phyloP scores from a whole-genome alignment of 2,888 invertebrate species.

The Trachelus troglodyta region DNA sequence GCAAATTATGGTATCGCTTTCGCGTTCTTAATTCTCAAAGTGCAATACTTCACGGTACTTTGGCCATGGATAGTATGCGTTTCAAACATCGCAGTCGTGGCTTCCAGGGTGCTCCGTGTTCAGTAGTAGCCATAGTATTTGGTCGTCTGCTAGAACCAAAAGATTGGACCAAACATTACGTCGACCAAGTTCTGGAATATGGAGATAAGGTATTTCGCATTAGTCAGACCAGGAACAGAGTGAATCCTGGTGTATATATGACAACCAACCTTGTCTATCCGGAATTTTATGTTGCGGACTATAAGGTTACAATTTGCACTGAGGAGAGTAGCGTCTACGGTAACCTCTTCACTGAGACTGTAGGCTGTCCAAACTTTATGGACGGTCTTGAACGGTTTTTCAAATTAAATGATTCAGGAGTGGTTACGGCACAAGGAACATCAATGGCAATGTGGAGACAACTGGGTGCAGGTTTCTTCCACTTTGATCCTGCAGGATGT shows the following conservation, averaged over 20 bases:
- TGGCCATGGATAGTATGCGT: conserved; percentile 43
- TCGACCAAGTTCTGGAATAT: conserved; percentile 47
- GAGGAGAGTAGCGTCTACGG: conserved; percentile 46
- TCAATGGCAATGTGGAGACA: conserved; percentile 72
- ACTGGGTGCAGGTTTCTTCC: conserved; percentile 65
- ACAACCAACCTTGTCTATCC: conserved; percentile 42
- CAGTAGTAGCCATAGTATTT: conserved; percentile 48
- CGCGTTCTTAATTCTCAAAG: conserved; percentile 35
- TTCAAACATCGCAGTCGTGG: conserved; percentile 54
- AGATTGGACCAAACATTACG: conserved; percentile 43
- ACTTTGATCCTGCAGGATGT: conserved; percentile 73
- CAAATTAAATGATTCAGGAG: conserved; percentile 62
- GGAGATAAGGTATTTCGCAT: conserved; percentile 52
- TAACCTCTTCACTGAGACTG: conserved; percentile 46
- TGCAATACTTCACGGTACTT: conserved; percentile 48
- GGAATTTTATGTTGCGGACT: conserved; percentile 54
- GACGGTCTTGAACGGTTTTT: conserved; percentile 65
- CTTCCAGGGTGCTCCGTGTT: conserved; percentile 47
- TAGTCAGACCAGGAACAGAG: conserved; percentile 39
- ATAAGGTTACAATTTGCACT: conserved; percentile 48
- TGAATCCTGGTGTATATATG: conserved; percentile 43
- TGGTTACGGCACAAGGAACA: conserved; percentile 71
- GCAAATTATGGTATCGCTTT: conserved; percentile 47
- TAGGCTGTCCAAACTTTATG: conserved; percentile 47
- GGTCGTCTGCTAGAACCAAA: conserved; percentile 48